Percentiles rank a stretch among this genome's conserved stretches.
Conservation (phyloP, 2,113 vertebrate species). For the Gasterosteus nipponicus region DNA sequence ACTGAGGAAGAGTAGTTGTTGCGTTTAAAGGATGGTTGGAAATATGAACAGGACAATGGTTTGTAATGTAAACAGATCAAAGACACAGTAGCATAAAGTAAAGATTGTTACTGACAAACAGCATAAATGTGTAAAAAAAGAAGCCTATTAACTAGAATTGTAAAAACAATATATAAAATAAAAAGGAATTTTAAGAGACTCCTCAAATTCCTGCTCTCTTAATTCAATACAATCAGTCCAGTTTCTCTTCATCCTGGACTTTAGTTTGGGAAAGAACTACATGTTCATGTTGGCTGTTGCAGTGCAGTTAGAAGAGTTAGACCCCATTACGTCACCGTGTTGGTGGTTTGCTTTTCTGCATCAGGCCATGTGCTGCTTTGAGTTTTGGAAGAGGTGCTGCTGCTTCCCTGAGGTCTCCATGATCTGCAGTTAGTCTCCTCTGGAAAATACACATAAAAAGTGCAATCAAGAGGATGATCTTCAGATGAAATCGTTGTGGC, state of each 20-base stretch:
- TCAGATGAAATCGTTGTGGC: neutral
- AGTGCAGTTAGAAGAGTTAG: neutral
- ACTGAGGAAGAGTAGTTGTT: no score
- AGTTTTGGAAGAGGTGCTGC: neutral
- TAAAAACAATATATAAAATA: neutral
- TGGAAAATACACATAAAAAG: slow-evolving; percentile 18
- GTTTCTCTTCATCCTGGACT: neutral
- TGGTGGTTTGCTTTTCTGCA: slow-evolving; percentile 9
- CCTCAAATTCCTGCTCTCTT: neutral
- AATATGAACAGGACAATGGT: neutral
- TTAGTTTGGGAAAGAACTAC: neutral
- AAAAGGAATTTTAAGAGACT: neutral
- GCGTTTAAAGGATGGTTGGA: neutral
- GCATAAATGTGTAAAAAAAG: neutral
- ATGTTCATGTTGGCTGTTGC: neutral
- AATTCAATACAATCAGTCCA: neutral
- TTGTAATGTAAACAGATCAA: neutral
- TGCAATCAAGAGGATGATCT: neutral
- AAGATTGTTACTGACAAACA: neutral
- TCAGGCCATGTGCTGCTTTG: slow-evolving; percentile 2
- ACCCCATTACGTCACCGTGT: slow-evolving; percentile 47
- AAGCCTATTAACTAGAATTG: neutral
- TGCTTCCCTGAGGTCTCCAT: slow-evolving; percentile 59
- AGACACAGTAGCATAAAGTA: neutral
- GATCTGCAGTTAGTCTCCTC: slow-evolving; percentile 50